These are phyloP conservation scores for Bubo bubo DNA, from an alignment of 2,113 vertebrate species.

Conservation along the genomic window DNA sequence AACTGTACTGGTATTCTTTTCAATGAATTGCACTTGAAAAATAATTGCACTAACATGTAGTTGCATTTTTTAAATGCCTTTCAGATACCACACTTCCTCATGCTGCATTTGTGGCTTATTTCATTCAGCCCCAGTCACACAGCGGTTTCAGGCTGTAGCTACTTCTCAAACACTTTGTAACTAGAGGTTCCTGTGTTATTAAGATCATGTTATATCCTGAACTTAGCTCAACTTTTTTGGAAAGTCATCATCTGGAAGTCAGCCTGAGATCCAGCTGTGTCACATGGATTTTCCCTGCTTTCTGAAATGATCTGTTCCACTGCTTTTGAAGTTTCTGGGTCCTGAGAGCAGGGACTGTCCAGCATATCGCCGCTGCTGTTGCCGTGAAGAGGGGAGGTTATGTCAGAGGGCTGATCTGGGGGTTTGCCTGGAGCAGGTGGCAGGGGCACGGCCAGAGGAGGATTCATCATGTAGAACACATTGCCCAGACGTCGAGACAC, in stretches of 20 bases:
- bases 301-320: conserved; percentile 75
- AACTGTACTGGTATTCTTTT: not conserved
- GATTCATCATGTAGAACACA: conserved; percentile 84
- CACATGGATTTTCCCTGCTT: conserved; percentile 73
- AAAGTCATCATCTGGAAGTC: conserved; percentile 61
- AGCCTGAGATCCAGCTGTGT: conserved; percentile 64
- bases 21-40: conserved; percentile 50
- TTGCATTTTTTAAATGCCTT: not conserved
- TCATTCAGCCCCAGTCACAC: not conserved
- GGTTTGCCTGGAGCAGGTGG: conserved; percentile 76
- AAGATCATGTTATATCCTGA: not conserved
- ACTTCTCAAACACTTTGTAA: not conserved
- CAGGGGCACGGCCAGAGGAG: conserved; percentile 71
- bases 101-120: not conserved
- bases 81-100: not conserved
- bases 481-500: conserved; percentile 86
- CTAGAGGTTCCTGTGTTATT: not conserved
- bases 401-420: conserved; percentile 76
- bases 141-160: not conserved
- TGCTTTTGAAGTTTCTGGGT: conserved; percentile 77
- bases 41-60: not conserved
- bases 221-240: conserved; percentile 41
- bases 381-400: conserved; percentile 80
- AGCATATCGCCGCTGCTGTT: conserved; percentile 78
- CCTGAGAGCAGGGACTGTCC: conserved; percentile 78